A percentile compares a stretch with the other conserved stretches of the same genome.
Evolutionary conservation across 2,113 vertebrate species (phyloP).

Genomic region (Brachypteracias leptosomus): DNA sequence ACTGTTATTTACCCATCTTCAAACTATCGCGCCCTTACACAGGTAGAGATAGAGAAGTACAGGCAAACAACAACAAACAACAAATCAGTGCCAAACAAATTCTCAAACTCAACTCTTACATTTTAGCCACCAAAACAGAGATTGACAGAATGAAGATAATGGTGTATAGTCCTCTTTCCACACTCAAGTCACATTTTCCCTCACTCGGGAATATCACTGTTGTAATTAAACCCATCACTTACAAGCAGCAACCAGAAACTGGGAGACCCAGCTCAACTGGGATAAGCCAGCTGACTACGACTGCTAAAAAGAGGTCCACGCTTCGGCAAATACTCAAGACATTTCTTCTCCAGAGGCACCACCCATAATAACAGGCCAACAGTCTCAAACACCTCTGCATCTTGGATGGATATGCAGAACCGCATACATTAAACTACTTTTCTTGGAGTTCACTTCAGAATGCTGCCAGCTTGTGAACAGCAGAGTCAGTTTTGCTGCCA

Average conservation of each 20-base stretch:
- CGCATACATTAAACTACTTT: slow-evolving; percentile 7
- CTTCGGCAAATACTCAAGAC: slow-evolving; percentile 6
- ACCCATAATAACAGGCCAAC: slow-evolving; percentile 22
- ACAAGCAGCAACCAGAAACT: not conserved
- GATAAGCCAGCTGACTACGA: not conserved
- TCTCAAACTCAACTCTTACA: not conserved
- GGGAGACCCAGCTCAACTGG: slow-evolving; percentile 19
- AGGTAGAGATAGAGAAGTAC: not conserved
- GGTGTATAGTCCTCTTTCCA: not conserved
- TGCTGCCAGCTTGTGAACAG: slow-evolving; percentile 69
- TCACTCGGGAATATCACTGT: not conserved
- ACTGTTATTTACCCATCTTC: not conserved
- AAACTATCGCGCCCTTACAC: not conserved
- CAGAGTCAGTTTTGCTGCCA: slow-evolving; percentile 63
- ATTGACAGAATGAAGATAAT: not conserved
- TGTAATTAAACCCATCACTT: not conserved
- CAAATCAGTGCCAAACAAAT: not conserved
- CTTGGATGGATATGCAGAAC: not conserved
- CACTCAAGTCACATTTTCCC: not conserved
- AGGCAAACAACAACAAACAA: not conserved
- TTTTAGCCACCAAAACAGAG: not conserved
- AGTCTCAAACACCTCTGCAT: slow-evolving; percentile 23
- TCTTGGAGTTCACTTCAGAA: slow-evolving; percentile 38
- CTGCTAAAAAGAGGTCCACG: slow-evolving; percentile 26
- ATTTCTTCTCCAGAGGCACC: not conserved